Conservation (phyloP, 2,113 vertebrate genomes). For the Chloebia gouldiae region DNA sequence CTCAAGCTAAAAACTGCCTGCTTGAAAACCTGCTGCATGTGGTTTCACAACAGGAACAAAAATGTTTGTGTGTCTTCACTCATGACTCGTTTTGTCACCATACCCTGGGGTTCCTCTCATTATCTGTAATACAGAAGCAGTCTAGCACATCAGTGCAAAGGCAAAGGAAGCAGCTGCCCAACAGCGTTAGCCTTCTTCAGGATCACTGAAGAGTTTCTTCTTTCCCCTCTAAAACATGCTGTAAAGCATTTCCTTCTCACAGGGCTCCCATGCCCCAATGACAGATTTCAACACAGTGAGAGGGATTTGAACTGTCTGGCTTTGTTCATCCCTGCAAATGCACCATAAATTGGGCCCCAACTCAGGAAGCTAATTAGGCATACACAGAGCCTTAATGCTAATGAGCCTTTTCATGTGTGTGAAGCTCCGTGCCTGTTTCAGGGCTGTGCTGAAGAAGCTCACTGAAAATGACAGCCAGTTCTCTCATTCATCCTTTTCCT, state of each 20-base stretch:
- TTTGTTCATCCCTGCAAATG: neutral
- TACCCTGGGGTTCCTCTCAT: constrained; percentile 6
- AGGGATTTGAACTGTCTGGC: neutral
- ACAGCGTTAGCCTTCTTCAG: neutral
- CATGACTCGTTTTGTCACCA: constrained; percentile 41
- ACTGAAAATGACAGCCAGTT: neutral
- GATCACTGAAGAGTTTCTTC: neutral
- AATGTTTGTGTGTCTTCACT: constrained; percentile 52
- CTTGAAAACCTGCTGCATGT: neutral
- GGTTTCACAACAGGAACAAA: constrained; percentile 51
- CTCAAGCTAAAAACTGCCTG: constrained; percentile 15
- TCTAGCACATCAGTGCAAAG: neutral
- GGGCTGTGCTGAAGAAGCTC: neutral
- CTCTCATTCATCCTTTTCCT: neutral
- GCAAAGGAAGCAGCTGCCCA: neutral
- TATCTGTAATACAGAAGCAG: neutral
- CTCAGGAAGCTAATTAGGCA: constrained; percentile 20
- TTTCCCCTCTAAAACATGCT: neutral
- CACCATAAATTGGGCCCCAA: neutral
- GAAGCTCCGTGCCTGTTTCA: neutral
- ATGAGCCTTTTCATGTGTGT: neutral
- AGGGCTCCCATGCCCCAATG: neutral
- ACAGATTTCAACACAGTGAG: neutral
- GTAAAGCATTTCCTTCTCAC: neutral
- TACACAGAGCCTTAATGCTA: neutral